Evolutionary conservation across 2,888 invertebrate species (phyloP).

Genomic region (Mechanitis mazaeus): DNA sequence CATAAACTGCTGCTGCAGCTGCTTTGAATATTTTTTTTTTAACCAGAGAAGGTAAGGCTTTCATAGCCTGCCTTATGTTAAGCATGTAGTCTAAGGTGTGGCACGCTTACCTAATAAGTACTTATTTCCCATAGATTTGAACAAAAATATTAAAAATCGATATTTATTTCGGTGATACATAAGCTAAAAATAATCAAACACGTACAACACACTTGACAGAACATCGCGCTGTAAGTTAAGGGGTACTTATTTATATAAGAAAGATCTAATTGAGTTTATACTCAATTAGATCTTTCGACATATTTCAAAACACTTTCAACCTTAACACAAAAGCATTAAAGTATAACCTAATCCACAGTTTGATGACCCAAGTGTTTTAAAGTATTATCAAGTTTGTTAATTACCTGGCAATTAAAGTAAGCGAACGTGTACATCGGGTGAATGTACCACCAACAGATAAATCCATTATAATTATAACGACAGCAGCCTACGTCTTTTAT

Average conservation of each 20-base stretch:
- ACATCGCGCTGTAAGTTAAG: constrained; percentile 15
- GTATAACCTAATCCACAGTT: constrained; percentile 10
- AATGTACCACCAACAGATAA: constrained; percentile 7
- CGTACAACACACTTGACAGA: constrained; percentile 6
- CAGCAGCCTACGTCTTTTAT: background rate
- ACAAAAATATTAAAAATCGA: no score
- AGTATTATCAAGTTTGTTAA: constrained; percentile 18
- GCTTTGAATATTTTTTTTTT: no score
- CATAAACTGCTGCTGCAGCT: no score
- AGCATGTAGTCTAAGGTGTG: no score
- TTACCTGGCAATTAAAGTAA: constrained; percentile 15
- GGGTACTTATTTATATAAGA: no score
- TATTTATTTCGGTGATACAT: no score
- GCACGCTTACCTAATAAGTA: no score
- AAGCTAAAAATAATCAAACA: background rate
- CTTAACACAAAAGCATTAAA: constrained; percentile 9
- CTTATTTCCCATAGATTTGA: no score
- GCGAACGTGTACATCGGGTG: constrained; percentile 7
- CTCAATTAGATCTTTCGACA: constrained; percentile 17
- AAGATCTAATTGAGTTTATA: no score
- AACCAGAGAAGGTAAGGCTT: no score
- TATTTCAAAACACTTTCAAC: constrained; percentile 3
- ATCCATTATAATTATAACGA: background rate
- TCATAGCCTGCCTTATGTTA: no score
- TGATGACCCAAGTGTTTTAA: constrained; percentile 14